phyloP scores from a whole-genome alignment of 2,113 vertebrate genomes.

The Sakesphorus luctuosus region DNA sequence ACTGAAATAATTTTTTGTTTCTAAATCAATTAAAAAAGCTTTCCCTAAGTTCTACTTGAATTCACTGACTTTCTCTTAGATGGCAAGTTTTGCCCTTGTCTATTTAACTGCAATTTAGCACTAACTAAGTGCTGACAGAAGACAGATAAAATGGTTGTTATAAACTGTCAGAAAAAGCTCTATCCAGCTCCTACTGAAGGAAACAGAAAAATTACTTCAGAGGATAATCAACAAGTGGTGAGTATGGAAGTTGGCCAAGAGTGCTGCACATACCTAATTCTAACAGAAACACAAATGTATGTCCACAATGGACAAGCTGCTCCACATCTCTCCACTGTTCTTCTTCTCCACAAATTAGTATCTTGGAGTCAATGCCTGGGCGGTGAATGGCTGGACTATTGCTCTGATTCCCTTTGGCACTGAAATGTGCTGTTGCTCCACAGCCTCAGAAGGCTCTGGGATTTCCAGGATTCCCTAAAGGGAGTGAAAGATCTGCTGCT shows the following conservation, averaged over 20 bases:
- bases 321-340: not conserved
- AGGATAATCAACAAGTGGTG: not conserved
- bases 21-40: not conserved
- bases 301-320: not conserved
- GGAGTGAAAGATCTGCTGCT: not conserved
- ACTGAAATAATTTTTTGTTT: not conserved
- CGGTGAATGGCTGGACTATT: fast-evolving
- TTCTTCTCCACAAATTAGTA: not conserved
- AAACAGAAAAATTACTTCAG: not conserved
- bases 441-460: not conserved
- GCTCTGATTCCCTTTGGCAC: not conserved
- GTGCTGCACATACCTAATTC: not conserved
- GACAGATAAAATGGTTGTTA: not conserved
- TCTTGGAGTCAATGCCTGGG: not conserved
- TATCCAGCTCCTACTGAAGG: not conserved
- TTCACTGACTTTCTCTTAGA: not conserved
- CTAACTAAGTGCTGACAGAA: not conserved
- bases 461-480: not conserved
- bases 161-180: not conserved
- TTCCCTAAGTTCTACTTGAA: not conserved
- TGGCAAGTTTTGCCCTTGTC: not conserved
- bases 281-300: not conserved
- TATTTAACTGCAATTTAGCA: not conserved
- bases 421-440: fast-evolving
- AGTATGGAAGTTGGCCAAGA: not conserved